Evolutionary conservation across 2,113 vertebrate species (phyloP).

Genomic region (Prietella phreatophila): DNA sequence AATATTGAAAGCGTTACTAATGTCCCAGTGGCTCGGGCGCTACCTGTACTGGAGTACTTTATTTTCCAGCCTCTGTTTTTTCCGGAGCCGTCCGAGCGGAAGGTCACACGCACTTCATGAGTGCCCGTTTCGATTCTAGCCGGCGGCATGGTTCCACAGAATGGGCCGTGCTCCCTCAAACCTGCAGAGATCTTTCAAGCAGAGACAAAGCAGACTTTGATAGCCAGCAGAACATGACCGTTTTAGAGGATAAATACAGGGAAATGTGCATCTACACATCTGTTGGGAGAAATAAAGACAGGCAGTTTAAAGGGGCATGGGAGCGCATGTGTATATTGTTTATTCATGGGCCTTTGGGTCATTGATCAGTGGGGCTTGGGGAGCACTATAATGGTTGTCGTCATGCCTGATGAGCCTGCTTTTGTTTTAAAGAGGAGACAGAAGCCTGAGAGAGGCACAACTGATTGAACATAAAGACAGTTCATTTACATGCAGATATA

Average conservation of each 20-base stretch:
- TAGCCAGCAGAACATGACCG: neutral
- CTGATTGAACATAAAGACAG: constrained; percentile 5
- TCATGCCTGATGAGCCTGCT: constrained; percentile 23
- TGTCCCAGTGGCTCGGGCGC: constrained; percentile 4
- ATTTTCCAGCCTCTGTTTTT: constrained; percentile 80
- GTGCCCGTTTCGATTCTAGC: constrained; percentile 72
- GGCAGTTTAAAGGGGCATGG: constrained; percentile 63
- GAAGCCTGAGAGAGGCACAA: neutral
- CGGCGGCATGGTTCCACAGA: constrained; percentile 74
- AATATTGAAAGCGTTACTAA: neutral
- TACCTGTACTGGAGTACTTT: constrained; percentile 69
- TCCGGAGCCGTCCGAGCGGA: constrained; percentile 71
- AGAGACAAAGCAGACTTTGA: constrained; percentile 34
- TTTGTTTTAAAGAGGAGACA: constrained; percentile 18
- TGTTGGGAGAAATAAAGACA: constrained; percentile 42
- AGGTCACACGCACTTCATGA: constrained; percentile 66
- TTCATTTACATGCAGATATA: constrained; percentile 2
- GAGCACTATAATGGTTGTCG: constrained; percentile 23
- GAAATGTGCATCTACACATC: constrained; percentile 52
- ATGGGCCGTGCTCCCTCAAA: constrained; percentile 68
- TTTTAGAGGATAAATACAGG: constrained; percentile 54
- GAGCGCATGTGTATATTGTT: constrained; percentile 68
- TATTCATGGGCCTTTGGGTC: constrained; percentile 55
- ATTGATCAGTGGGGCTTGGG: constrained; percentile 41
- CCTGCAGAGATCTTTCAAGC: constrained; percentile 71